Percentiles rank a stretch among this genome's conserved stretches.
Evolutionary conservation across 2,113 vertebrate species (phyloP).

Genomic region (Atrichornis clamosus): DNA sequence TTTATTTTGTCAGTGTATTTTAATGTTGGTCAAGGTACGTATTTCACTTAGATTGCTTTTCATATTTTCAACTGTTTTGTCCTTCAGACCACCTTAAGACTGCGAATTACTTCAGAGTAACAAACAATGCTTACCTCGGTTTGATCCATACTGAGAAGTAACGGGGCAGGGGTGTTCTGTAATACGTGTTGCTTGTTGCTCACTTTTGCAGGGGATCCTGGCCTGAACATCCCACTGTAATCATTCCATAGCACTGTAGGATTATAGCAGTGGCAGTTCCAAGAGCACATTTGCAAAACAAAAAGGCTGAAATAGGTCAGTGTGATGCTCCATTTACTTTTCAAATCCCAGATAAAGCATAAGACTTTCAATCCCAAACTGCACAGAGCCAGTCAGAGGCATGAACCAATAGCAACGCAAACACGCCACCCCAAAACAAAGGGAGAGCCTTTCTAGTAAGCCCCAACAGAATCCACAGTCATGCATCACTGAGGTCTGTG

Average conservation of each 20-base stretch:
- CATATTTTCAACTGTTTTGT: background rate
- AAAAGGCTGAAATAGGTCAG: constrained; percentile 47
- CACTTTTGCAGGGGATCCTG: background rate
- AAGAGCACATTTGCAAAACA: constrained; percentile 28
- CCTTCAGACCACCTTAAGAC: background rate
- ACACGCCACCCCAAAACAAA: background rate
- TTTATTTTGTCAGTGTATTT: background rate
- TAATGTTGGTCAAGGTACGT: background rate
- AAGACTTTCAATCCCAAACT: background rate
- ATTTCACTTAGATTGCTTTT: background rate
- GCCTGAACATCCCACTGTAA: background rate
- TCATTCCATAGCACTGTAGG: background rate
- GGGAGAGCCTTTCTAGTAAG: background rate
- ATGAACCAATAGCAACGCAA: background rate
- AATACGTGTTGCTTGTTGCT: background rate
- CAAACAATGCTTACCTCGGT: background rate
- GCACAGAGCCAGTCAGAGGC: background rate
- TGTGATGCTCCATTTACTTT: constrained; percentile 36
- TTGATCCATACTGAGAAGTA: background rate
- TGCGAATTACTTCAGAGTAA: background rate
- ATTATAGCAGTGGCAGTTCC: background rate
- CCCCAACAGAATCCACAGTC: background rate
- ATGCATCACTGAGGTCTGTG: background rate
- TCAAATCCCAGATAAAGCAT: constrained; percentile 27
- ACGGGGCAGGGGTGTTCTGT: accelerated